Evolutionary conservation across 1,140 invertebrate genomes (phyloP).

Genomic region (Ceratosolen fusciceps): DNA sequence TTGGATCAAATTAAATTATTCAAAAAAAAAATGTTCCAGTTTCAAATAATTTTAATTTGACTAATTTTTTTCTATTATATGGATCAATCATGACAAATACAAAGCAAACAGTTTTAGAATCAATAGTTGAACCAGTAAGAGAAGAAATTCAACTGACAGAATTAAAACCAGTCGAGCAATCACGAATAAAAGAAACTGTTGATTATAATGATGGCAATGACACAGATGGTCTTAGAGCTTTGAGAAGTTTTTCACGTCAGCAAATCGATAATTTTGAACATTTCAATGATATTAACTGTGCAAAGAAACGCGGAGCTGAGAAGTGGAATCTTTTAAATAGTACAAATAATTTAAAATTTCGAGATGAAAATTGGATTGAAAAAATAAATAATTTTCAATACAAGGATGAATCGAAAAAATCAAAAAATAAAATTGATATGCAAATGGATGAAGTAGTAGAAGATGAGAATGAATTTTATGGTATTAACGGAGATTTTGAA

Average conservation of each 20-base stretch:
- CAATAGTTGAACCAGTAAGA: conserved; percentile 47
- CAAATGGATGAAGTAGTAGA: conserved; percentile 17
- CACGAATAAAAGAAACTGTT: conserved; percentile 56
- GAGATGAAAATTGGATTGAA: neutral
- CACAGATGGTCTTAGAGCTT: conserved; percentile 63
- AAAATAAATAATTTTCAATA: neutral
- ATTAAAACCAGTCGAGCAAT: conserved; percentile 65
- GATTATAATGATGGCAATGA: conserved; percentile 49
- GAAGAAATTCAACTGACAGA: conserved; percentile 67
- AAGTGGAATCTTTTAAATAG: conserved; percentile 16
- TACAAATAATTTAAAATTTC: neutral
- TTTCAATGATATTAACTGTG: neutral
- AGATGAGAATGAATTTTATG: conserved; percentile 31
- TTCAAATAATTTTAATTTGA: neutral
- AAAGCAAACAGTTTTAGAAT: conserved; percentile 50
- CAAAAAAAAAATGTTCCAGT: neutral
- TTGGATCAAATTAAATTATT: neutral
- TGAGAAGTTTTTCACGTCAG: conserved; percentile 58
- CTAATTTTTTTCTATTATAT: neutral
- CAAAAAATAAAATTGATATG: neutral
- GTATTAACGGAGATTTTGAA: conserved; percentile 33
- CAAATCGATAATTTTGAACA: conserved; percentile 52
- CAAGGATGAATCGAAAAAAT: neutral
- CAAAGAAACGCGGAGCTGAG: conserved; percentile 18
- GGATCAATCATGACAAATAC: conserved; percentile 55